Conservation (phyloP, 2,113 vertebrate genomes). For the Cardinalis cardinalis region DNA sequence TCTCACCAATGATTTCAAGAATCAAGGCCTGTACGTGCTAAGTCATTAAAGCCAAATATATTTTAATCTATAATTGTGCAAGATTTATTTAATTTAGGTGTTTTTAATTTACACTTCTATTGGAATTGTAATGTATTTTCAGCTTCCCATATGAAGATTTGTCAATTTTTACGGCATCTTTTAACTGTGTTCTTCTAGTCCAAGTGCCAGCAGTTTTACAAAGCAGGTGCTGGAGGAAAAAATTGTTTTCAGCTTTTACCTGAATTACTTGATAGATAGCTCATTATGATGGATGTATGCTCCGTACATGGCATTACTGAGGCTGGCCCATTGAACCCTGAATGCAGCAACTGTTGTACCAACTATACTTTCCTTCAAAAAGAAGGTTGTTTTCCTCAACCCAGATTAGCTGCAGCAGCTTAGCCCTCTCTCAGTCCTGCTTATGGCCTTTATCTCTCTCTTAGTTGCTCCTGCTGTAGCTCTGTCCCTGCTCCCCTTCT, state of each 20-base stretch:
- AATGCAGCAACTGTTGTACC: neutral
- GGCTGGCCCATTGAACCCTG: neutral
- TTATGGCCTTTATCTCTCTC: neutral
- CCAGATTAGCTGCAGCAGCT: neutral
- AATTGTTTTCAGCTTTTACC: neutral
- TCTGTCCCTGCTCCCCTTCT: neutral
- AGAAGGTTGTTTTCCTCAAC: neutral
- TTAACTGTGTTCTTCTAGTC: slow-evolving; percentile 75
- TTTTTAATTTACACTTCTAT: slow-evolving; percentile 77
- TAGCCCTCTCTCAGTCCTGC: neutral
- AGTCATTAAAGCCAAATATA: slow-evolving; percentile 76
- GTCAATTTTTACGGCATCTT: slow-evolving; percentile 80
- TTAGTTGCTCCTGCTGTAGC: neutral
- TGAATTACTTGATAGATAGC: neutral
- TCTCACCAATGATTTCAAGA: slow-evolving; percentile 55
- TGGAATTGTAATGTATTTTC: slow-evolving; percentile 77
- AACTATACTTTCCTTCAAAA: neutral
- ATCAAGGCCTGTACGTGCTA: slow-evolving; percentile 55
- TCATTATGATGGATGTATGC: neutral
- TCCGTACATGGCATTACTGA: neutral
- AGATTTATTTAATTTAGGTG: slow-evolving; percentile 80
- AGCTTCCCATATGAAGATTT: slow-evolving; percentile 49
- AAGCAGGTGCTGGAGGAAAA: neutral
- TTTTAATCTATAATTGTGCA: slow-evolving; percentile 80
- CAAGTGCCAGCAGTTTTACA: slow-evolving; percentile 67